Evolutionary conservation across 1,140 invertebrate genomes (phyloP).

Genomic region (Aethina tumida): DNA sequence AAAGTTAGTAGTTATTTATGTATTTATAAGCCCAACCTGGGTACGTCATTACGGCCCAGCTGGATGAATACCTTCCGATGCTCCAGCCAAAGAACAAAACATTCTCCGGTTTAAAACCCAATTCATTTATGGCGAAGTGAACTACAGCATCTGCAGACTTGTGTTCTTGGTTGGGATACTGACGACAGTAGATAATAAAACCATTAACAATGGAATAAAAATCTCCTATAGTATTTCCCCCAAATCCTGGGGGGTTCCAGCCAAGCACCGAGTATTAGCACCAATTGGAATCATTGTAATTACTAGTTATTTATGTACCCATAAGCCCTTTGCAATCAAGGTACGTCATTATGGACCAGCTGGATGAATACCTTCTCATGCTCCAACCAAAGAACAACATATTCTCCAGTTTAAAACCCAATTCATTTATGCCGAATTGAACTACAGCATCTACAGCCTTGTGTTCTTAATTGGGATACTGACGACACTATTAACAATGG

Average conservation of each 20-base stretch:
- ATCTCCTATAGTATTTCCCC: constrained; percentile 62
- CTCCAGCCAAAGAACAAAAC: constrained; percentile 95
- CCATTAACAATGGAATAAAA: constrained; percentile 4
- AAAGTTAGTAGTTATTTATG: background rate
- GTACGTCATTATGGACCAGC: constrained; percentile 87
- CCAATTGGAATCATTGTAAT: too few species aligned
- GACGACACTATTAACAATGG: constrained; percentile 52
- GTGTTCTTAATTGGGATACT: constrained; percentile 81
- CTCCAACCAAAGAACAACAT: constrained; percentile 96
- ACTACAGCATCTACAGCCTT: constrained; percentile 90
- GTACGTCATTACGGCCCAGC: constrained; percentile 83
- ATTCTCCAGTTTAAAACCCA: constrained; percentile 71
- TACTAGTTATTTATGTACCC: constrained; percentile 29
- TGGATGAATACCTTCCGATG: constrained; percentile 85
- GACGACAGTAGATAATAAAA: too few species aligned
- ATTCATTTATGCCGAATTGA: constrained; percentile 78
- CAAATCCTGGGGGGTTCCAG: too few species aligned
- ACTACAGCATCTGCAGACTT: constrained; percentile 86
- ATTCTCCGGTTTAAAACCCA: constrained; percentile 69
- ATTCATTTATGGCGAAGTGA: constrained; percentile 76
- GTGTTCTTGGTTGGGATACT: constrained; percentile 79
- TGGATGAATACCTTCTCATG: constrained; percentile 86
- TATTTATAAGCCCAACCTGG: constrained; percentile 50
- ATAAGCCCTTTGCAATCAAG: constrained; percentile 77
- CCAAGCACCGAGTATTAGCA: too few species aligned